Evolutionary conservation across 1,140 invertebrate genomes (phyloP).

Genomic region (Formica exsecta): DNA sequence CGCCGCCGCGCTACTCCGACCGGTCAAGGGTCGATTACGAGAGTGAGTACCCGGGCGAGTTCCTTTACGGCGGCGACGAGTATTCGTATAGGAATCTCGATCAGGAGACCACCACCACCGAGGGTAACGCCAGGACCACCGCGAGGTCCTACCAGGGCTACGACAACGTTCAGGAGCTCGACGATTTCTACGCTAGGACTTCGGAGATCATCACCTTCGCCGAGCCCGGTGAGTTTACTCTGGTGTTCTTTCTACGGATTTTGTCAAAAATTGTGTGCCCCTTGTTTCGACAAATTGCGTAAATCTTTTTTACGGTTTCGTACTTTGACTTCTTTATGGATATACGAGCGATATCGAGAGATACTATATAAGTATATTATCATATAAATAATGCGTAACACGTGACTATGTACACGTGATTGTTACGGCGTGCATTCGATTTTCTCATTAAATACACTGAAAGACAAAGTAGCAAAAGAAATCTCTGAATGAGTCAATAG

Average conservation of each 20-base stretch:
- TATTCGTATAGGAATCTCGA: slow-evolving; percentile 83
- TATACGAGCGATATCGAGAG: neutral
- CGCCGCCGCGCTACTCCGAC: slow-evolving; percentile 60
- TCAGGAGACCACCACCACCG: slow-evolving; percentile 70
- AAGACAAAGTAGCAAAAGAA: neutral
- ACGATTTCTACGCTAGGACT: slow-evolving; percentile 92
- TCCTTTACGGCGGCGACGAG: slow-evolving; percentile 80
- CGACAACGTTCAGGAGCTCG: slow-evolving; percentile 84
- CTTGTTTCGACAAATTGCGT: neutral
- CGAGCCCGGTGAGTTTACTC: slow-evolving; percentile 90
- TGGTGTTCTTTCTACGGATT: neutral
- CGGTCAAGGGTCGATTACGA: slow-evolving; percentile 71
- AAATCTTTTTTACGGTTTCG: neutral
- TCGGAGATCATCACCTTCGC: slow-evolving; percentile 94
- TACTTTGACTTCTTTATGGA: neutral
- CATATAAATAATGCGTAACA: neutral
- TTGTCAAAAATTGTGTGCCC: neutral
- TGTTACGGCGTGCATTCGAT: neutral
- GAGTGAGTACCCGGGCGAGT: slow-evolving; percentile 75
- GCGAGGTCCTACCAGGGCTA: slow-evolving; percentile 80
- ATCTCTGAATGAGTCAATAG: neutral
- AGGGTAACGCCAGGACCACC: slow-evolving; percentile 72
- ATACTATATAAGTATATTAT: slow-evolving; percentile 11
- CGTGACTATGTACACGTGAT: neutral
- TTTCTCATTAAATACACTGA: neutral